These are phyloP conservation scores for Pseudomugil tenellus DNA, from an alignment of 2,797 vertebrate species.

Conservation along the genomic window DNA sequence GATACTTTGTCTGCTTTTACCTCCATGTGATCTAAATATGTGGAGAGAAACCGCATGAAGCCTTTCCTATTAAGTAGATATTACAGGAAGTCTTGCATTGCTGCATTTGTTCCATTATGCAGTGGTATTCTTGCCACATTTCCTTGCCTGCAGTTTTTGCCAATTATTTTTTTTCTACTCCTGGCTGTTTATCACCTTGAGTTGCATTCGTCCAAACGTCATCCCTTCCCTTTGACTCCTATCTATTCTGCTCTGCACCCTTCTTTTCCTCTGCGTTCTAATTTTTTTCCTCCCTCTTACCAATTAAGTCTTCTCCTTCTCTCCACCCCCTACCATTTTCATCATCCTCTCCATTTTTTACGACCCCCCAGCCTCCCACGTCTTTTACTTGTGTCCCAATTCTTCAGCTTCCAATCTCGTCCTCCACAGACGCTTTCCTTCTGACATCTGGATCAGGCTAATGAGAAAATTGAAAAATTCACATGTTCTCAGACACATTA, in stretches of 20 bases:
- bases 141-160: constrained; percentile 72
- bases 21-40: constrained; percentile 24
- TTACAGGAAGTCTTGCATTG: constrained; percentile 29
- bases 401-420: not conserved
- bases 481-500: constrained; percentile 5
- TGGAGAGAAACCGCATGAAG: constrained; percentile 16
- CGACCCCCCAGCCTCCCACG: constrained; percentile 18
- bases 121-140: constrained; percentile 54
- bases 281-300: constrained; percentile 27
- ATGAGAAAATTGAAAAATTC: constrained; percentile 32
- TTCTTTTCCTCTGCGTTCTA: constrained; percentile 14
- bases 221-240: constrained; percentile 42
- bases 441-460: constrained; percentile 36
- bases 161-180: constrained; percentile 74
- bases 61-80: constrained; percentile 31
- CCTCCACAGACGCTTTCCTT: constrained; percentile 13
- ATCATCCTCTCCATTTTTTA: constrained; percentile 31
- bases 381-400: not conserved
- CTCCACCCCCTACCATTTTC: constrained; percentile 5
- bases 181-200: constrained; percentile 66
- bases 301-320: constrained; percentile 14
- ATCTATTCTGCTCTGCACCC: constrained; percentile 43
- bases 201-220: constrained; percentile 59
- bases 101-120: constrained; percentile 29
- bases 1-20: constrained; percentile 19